Conservation (phyloP, 1,140 invertebrate species). For the Plodia interpunctella region DNA sequence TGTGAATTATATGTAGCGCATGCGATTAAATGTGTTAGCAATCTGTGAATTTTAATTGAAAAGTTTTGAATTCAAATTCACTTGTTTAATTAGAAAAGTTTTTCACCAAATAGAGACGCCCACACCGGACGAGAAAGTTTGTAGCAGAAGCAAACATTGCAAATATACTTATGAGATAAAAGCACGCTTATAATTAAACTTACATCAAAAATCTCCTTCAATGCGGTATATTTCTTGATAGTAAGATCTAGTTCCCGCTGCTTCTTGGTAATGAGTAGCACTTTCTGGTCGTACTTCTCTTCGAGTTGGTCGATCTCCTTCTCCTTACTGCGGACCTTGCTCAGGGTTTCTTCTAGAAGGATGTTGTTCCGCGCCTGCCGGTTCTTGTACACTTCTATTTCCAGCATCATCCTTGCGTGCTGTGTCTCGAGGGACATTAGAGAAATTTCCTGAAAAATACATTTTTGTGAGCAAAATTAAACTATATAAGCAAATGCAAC, state of each 20-base stretch:
- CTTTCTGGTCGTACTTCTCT: slow-evolving; percentile 74
- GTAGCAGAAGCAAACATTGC: too few relatives aligned
- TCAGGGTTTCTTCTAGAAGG: slow-evolving; percentile 49
- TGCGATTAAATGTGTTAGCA: too few relatives aligned
- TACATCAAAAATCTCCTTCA: slow-evolving; percentile 71
- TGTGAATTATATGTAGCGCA: too few relatives aligned
- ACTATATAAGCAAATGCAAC: not conserved
- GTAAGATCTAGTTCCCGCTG: slow-evolving; percentile 76
- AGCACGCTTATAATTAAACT: too few relatives aligned
- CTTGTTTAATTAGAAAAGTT: too few relatives aligned
- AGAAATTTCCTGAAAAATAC: slow-evolving; percentile 75
- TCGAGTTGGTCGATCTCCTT: slow-evolving; percentile 72
- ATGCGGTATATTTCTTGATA: slow-evolving; percentile 78
- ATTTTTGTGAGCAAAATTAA: not conserved
- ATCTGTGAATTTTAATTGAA: too few relatives aligned
- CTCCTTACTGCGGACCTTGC: slow-evolving; percentile 54
- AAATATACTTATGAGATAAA: too few relatives aligned
- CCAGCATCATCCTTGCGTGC: slow-evolving; percentile 78
- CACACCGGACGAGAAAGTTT: too few relatives aligned
- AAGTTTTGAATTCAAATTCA: too few relatives aligned
- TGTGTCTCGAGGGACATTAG: slow-evolving; percentile 80
- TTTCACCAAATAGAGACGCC: too few relatives aligned
- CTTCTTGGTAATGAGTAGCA: slow-evolving; percentile 69
- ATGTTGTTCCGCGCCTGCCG: slow-evolving; percentile 61
- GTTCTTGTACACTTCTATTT: slow-evolving; percentile 79